Evolutionary conservation across 2,888 invertebrate genomes (phyloP).

Genomic region (Platycheirus albimanus): DNA sequence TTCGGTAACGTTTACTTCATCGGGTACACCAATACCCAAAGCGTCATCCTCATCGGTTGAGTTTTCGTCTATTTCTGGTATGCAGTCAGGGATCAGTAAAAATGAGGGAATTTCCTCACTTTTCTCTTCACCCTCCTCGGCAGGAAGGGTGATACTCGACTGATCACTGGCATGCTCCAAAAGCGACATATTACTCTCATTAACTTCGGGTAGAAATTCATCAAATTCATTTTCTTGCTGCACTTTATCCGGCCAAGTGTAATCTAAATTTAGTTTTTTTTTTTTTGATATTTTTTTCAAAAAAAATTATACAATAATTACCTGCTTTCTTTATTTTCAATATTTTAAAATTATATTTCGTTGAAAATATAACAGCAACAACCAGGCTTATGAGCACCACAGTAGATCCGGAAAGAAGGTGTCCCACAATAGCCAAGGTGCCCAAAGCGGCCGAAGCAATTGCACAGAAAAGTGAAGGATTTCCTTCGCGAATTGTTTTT

Average conservation of each 20-base stretch:
- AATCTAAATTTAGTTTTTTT: conserved; percentile 73
- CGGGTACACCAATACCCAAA: conserved; percentile 63
- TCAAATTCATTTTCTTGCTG: conserved; percentile 78
- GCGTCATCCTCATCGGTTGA: conserved; percentile 79
- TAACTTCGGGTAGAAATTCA: conserved; percentile 82
- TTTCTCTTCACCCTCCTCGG: conserved; percentile 78
- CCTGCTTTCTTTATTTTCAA: conserved; percentile 79
- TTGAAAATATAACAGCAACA: conserved; percentile 78
- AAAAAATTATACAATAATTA: conserved; percentile 73
- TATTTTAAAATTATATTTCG: conserved; percentile 80
- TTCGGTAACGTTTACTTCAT: conserved; percentile 26
- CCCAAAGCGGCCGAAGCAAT: conserved; percentile 76
- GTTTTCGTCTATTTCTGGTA: conserved; percentile 82
- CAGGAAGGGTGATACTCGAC: conserved; percentile 77
- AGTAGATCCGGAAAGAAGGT: conserved; percentile 80
- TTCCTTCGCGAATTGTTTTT: conserved; percentile 76
- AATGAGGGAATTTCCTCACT: conserved; percentile 82
- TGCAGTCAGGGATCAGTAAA: conserved; percentile 80
- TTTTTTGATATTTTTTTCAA: neutral
- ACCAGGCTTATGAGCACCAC: conserved; percentile 79
- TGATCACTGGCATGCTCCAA: conserved; percentile 81
- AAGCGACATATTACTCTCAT: conserved; percentile 79
- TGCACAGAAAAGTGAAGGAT: conserved; percentile 79
- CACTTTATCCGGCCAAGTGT: conserved; percentile 77
- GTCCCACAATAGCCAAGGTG: conserved; percentile 79